These are phyloP conservation scores for Drosophila greeni DNA, from an alignment of 2,888 invertebrate species.

Conservation along the genomic window DNA sequence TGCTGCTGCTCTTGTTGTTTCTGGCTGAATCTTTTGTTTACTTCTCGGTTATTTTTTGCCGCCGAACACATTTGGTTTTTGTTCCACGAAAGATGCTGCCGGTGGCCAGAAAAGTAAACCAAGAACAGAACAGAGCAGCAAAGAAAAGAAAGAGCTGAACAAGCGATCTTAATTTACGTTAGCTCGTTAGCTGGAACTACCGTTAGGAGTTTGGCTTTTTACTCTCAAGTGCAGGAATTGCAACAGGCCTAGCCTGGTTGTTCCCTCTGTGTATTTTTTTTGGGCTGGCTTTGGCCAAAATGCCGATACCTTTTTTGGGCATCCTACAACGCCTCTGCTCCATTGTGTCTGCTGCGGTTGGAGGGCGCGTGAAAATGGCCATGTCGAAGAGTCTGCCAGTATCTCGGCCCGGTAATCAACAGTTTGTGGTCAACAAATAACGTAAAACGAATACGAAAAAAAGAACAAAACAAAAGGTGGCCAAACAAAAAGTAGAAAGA, in stretches of 20 bases:
- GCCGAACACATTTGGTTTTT: slow-evolving; percentile 57
- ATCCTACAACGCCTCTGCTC: slow-evolving; percentile 67
- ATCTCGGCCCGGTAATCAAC: slow-evolving; percentile 68
- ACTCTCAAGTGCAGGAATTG: slow-evolving; percentile 19
- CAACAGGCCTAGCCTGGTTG: slow-evolving; percentile 25
- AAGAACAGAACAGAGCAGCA: slow-evolving; percentile 2
- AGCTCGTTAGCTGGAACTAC: slow-evolving; percentile 72
- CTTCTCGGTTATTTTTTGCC: slow-evolving; percentile 44
- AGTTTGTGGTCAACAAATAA: slow-evolving; percentile 66
- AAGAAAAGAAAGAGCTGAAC: slow-evolving; percentile 44
- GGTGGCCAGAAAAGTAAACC: slow-evolving; percentile 27
- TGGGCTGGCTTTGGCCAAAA: slow-evolving; percentile 19
- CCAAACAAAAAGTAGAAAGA: slow-evolving; percentile 28
- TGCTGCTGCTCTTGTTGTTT: slow-evolving; percentile 36
- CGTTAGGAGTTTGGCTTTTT: slow-evolving; percentile 59
- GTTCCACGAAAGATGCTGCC: slow-evolving; percentile 44
- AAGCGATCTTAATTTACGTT: slow-evolving; percentile 75
- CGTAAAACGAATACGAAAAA: slow-evolving; percentile 34
- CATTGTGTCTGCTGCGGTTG: slow-evolving; percentile 55
- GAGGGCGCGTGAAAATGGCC: slow-evolving; percentile 72
- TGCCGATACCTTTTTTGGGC: slow-evolving; percentile 68
- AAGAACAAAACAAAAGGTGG: slow-evolving; percentile 22
- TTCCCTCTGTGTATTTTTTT: slow-evolving; percentile 13
- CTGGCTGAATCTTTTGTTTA: slow-evolving; percentile 62
- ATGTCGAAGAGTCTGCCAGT: slow-evolving; percentile 46